phyloP scores from a whole-genome alignment of 64 coral and sea anemone genomes.

The Stylophora pistillata region DNA sequence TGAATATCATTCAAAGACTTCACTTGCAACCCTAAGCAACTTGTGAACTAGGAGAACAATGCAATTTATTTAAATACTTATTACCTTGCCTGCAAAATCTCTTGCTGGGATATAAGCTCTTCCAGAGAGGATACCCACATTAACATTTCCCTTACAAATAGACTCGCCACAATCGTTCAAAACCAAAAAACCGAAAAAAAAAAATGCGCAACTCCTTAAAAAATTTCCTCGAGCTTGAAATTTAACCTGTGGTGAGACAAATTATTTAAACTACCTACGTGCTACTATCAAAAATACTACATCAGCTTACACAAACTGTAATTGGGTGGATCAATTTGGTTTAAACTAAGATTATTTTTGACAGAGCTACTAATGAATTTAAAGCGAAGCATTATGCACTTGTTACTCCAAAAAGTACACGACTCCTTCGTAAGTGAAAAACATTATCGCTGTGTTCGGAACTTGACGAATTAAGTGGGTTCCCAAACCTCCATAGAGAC shows the following conservation, averaged over 20 bases:
- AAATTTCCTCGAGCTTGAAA: not conserved
- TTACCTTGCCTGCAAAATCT: not conserved
- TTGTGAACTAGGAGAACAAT: not conserved
- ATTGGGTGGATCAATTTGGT: not conserved
- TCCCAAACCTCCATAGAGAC: conserved; percentile 81
- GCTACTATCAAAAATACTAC: not conserved
- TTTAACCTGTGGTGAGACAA: not conserved
- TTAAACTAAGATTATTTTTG: not conserved
- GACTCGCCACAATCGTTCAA: not conserved
- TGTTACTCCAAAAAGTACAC: conserved; percentile 60
- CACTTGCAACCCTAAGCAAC: not conserved
- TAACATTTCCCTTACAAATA: not conserved
- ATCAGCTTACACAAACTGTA: not conserved
- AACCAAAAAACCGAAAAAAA: not conserved
- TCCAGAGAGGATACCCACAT: not conserved
- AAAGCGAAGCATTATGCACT: not conserved
- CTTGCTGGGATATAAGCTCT: not conserved
- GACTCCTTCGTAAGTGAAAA: conserved; percentile 89
- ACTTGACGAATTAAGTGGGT: conserved; percentile 89
- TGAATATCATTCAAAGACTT: not conserved
- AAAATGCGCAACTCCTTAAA: not conserved
- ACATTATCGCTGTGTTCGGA: conserved; percentile 96
- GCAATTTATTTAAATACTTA: not conserved
- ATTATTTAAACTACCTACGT: not conserved
- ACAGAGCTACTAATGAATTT: not conserved